Evolutionary conservation across 1,140 invertebrate genomes (phyloP).

Genomic region (Neuroterus valhalla): DNA sequence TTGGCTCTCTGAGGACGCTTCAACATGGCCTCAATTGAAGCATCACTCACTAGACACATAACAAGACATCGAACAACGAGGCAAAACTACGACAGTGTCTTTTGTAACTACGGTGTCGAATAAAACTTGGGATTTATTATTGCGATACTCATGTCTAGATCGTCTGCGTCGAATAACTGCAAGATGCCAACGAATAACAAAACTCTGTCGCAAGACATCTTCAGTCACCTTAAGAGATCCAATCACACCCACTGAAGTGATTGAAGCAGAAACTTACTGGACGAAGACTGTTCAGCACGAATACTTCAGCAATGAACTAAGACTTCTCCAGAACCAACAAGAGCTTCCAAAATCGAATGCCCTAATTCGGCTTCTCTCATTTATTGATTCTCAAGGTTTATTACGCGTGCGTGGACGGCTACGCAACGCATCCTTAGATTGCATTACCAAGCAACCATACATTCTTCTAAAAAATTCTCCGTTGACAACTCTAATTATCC

Average conservation of each 20-base stretch:
- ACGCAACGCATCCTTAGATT: not conserved
- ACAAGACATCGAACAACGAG: not conserved
- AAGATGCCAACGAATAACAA: not conserved
- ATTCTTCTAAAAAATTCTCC: constrained; percentile 41
- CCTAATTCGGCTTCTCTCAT: not conserved
- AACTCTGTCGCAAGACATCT: not conserved
- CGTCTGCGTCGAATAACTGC: not conserved
- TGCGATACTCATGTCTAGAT: not conserved
- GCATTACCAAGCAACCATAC: constrained; percentile 45
- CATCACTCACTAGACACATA: too few species aligned
- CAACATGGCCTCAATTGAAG: too few species aligned
- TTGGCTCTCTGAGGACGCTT: too few species aligned
- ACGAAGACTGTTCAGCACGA: not conserved
- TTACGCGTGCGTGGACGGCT: constrained; percentile 41
- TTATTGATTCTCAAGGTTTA: constrained; percentile 7
- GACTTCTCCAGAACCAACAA: not conserved
- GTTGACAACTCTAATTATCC: constrained; percentile 51
- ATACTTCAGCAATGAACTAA: not conserved
- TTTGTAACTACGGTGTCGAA: not conserved
- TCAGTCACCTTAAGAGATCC: not conserved
- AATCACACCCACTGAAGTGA: not conserved
- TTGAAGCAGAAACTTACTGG: not conserved
- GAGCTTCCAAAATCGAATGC: too few species aligned
- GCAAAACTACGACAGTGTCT: not conserved
- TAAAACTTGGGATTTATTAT: not conserved